These are phyloP conservation scores for Meloidogyne chitwoodi DNA, from an alignment of 1,140 invertebrate species.

Conservation along the genomic window DNA sequence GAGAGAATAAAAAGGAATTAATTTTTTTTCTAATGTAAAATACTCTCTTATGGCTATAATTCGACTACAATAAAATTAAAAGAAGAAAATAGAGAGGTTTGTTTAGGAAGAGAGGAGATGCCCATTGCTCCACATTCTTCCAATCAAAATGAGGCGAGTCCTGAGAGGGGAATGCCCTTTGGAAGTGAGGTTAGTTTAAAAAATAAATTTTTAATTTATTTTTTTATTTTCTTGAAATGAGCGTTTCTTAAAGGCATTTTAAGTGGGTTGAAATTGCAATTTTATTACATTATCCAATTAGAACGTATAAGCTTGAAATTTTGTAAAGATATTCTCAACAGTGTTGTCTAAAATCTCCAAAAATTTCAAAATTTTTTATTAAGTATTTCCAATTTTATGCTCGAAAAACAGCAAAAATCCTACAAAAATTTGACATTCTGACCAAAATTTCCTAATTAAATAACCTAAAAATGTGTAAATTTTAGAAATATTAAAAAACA, in stretches of 20 bases:
- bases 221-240: too few species aligned
- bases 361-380: not conserved
- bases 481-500: not conserved
- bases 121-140: not conserved
- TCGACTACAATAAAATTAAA: not conserved
- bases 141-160: not conserved
- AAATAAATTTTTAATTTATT: not conserved
- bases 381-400: not conserved
- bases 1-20: not conserved
- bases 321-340: not conserved
- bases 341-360: not conserved
- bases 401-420: not conserved
- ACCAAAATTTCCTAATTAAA: slow-evolving; percentile 1
- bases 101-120: not conserved
- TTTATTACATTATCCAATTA: too few species aligned
- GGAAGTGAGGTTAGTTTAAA: slow-evolving; percentile 1
- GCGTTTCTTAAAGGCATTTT: too few species aligned
- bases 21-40: not conserved
- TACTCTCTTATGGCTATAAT: not conserved
- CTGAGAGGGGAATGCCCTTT: slow-evolving; percentile 18
- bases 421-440: not conserved
- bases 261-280: too few species aligned
- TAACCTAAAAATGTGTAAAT: not conserved
- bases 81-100: not conserved
- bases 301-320: not conserved